Evolutionary conservation across 2,113 vertebrate species (phyloP).

Genomic region (Thymallus thymallus): DNA sequence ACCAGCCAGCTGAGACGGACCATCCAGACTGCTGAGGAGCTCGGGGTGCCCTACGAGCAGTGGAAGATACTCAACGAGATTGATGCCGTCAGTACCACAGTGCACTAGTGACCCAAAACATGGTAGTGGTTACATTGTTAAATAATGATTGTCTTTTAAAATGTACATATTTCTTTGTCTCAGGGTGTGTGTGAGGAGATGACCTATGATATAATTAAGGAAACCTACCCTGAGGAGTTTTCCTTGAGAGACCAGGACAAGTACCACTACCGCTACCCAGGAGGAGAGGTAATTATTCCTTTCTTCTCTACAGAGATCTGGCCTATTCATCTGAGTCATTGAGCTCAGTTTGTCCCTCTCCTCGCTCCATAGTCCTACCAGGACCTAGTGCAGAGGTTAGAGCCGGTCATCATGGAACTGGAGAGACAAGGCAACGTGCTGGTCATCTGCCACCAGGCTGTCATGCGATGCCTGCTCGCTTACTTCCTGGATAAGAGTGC

Average conservation of each 20-base stretch:
- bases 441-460: conserved; percentile 94
- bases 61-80: conserved; percentile 98
- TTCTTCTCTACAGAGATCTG: not conserved
- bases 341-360: not conserved
- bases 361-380: conserved; percentile 87
- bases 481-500: conserved; percentile 95
- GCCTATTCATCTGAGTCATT: no score
- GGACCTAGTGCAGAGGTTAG: conserved; percentile 93
- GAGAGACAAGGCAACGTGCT: conserved; percentile 92
- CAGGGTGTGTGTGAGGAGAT: conserved; percentile 97
- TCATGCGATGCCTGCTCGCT: conserved; percentile 94
- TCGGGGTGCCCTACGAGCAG: conserved; percentile 91
- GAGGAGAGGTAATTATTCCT: conserved; percentile 83
- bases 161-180: conserved; percentile 21
- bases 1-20: conserved; percentile 94
- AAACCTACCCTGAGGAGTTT: conserved; percentile 87
- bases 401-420: conserved; percentile 97
- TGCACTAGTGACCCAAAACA: not conserved
- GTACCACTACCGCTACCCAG: conserved; percentile 93
- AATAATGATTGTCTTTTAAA: not conserved
- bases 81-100: conserved; percentile 78
- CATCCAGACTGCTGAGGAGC: conserved; percentile 91
- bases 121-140: no score
- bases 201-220: conserved; percentile 87
- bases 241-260: conserved; percentile 92